phyloP scores from a whole-genome alignment of 2,888 invertebrate genomes.

The Ochropleura leucogaster region DNA sequence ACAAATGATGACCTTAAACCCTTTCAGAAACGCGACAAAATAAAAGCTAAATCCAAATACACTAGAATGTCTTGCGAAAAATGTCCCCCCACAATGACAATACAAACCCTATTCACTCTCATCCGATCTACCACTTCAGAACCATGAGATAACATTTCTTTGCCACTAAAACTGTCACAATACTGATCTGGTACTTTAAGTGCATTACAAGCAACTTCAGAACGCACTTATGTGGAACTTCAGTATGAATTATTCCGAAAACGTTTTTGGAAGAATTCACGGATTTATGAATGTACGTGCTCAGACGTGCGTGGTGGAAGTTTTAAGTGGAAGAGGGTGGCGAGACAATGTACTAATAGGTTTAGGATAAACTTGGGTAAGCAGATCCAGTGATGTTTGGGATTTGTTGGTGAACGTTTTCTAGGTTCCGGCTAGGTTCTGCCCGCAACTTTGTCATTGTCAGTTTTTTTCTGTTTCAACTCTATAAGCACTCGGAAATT shows the following conservation, averaged over 20 bases:
- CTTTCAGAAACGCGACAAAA: conserved; percentile 12
- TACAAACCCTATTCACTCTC: neutral
- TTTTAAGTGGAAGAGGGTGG: conserved; percentile 5
- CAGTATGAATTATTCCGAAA: conserved; percentile 76
- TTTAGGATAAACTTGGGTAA: neutral
- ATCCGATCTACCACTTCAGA: conserved; percentile 9
- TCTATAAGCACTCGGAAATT: too few species aligned
- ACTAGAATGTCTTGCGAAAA: neutral
- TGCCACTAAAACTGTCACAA: conserved; percentile 37
- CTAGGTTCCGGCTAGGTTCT: neutral
- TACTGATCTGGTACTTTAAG: conserved; percentile 55
- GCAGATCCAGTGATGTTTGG: neutral
- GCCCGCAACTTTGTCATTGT: too few species aligned
- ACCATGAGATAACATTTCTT: conserved; percentile 30
- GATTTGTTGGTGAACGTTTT: neutral
- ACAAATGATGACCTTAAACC: conserved; percentile 12
- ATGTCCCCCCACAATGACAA: conserved; percentile 5
- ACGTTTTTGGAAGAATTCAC: conserved; percentile 73
- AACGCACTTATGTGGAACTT: conserved; percentile 67
- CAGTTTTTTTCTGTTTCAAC: too few species aligned
- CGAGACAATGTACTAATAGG: conserved; percentile 14
- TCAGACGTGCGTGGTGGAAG: conserved; percentile 59
- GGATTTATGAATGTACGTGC: conserved; percentile 78
- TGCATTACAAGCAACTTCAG: conserved; percentile 61
- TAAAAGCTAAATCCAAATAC: neutral